Base-by-base conservation (phyloP, 2,888 invertebrate species). In the Lithophane leautieri region DNA sequence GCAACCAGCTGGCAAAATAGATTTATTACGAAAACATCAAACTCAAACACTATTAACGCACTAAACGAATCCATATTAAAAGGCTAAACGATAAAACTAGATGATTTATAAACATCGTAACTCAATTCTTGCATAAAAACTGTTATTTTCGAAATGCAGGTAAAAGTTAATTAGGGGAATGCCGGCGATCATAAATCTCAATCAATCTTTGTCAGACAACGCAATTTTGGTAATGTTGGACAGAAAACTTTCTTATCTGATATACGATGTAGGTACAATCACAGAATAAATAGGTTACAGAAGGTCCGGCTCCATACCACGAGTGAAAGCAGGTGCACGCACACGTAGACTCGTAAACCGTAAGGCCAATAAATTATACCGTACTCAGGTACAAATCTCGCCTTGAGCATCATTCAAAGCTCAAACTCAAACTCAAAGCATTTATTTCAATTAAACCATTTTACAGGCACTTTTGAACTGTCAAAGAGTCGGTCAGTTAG, bases 161-260 rank as follows among this genome's bases (percentile, higher is more conserved):
- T 90, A 86, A 91, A 90, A 90, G 89, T 89, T 84, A 87, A 86
- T 84, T 88, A 87, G 82, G 67, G 65, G 79, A 76, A 84, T 84
- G 88, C 83, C 82, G 86, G 80, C 73, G 77, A 72, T 88, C 91
- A 92, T 94, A 92, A 92, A 93, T 94, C 92, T 90, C 90, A 91
- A 93, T 94, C 92, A 91, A 93, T 93, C 92, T 83, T 80, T 89
- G 93, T 94, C 93, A 90, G 89, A 83, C 70, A 74, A 80, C 86
- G 86, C 85, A 91, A 89, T 91, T 89, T 86, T 81, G 87, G 87
- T 89, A 87, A 87, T 88, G 82, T 88, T 86, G 80, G 85, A 87
- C 85, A 84, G 86, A 87, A 87, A 78, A 89, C 84, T 87, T 87
- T 85, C 85, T 87, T 86, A 88, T 89, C 86, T 74, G 75, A 73